phyloP scores from a whole-genome alignment of 2,113 vertebrate species.

The Python bivittatus region DNA sequence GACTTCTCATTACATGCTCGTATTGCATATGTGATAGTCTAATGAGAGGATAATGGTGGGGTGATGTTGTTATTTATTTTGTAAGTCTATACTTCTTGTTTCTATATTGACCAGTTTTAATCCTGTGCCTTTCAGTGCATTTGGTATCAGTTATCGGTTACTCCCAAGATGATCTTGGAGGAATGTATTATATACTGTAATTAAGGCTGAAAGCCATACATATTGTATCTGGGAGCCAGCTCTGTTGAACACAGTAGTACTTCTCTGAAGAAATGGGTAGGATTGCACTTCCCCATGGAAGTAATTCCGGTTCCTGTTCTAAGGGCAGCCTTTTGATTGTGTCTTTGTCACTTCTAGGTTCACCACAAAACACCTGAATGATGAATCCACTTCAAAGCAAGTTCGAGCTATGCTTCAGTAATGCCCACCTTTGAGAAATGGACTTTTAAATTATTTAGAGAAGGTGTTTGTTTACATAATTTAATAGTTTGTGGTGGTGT shows the following conservation, averaged over 20 bases:
- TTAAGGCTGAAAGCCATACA: background rate
- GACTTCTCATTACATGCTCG: background rate
- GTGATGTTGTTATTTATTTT: background rate
- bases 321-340: conserved; percentile 27
- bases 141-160: background rate
- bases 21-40: background rate
- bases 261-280: background rate
- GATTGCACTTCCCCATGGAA: background rate
- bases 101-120: background rate
- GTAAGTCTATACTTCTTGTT: background rate
- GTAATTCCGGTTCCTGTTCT: background rate
- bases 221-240: background rate
- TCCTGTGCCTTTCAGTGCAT: background rate
- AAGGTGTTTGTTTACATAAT: conserved; percentile 99
- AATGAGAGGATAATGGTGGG: background rate
- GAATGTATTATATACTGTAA: background rate
- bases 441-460: conserved; percentile 91
- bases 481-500: conserved; percentile 96
- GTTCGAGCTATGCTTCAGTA: conserved; percentile 98
- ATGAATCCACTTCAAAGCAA: conserved; percentile 97
- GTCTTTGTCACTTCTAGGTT: conserved; percentile 79
- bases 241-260: background rate
- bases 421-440: conserved; percentile 74
- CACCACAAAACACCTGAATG: conserved; percentile 99
- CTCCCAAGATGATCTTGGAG: background rate